Conservation (phyloP, 1,140 invertebrate species). For the Calliphora vicina region DNA sequence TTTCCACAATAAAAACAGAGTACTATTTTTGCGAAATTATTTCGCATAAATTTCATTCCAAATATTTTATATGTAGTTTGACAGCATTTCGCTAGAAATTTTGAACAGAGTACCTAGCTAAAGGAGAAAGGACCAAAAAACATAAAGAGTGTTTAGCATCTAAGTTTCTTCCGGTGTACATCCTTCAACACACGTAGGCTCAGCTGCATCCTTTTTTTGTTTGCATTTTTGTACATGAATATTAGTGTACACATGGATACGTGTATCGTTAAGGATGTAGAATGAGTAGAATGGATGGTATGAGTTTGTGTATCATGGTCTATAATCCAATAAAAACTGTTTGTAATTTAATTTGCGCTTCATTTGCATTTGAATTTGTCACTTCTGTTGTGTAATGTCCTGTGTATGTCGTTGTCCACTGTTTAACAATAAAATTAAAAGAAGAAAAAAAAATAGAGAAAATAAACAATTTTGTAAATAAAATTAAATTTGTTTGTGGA, state of each 20-base stretch:
- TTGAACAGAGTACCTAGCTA: too few species aligned
- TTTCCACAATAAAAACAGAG: too few species aligned
- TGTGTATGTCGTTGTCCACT: background rate
- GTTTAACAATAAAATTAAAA: conserved; percentile 17
- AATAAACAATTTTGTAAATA: conserved; percentile 6
- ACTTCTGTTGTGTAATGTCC: conserved; percentile 35
- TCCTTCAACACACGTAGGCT: conserved; percentile 26
- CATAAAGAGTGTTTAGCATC: too few species aligned
- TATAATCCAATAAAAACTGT: conserved; percentile 43
- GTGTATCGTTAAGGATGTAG: background rate
- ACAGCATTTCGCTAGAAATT: too few species aligned
- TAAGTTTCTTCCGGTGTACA: background rate
- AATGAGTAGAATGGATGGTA: too few species aligned
- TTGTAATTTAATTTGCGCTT: conserved; percentile 42
- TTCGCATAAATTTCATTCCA: too few species aligned
- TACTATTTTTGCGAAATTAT: too few species aligned
- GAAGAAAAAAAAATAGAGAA: background rate
- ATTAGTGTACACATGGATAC: background rate
- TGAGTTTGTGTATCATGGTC: conserved; percentile 24
- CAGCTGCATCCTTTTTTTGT: background rate
- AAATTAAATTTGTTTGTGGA: background rate
- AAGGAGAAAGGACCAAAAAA: too few species aligned
- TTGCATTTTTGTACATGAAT: background rate
- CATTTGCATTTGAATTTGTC: conserved; percentile 44
- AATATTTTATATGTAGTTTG: too few species aligned